A percentile compares a stretch with the other conserved stretches of the same genome.
Conservation (phyloP, 2,888 invertebrate species). For the Leptinotarsa haldemani region DNA sequence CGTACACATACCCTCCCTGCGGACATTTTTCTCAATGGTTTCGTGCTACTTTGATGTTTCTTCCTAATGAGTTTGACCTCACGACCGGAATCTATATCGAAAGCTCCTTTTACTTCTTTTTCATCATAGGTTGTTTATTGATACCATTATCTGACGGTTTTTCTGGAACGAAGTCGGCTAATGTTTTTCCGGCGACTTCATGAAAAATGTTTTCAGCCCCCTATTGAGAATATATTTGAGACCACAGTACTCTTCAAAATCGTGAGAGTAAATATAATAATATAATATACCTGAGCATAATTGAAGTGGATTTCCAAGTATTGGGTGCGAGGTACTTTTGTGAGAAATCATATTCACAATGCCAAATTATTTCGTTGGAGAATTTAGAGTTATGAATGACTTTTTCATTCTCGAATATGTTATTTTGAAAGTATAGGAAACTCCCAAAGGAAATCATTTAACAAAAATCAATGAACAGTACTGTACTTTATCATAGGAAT, state of each 20-base stretch:
- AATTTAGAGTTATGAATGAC: too few species aligned
- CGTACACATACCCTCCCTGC: slow-evolving; percentile 38
- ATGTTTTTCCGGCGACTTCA: slow-evolving; percentile 28
- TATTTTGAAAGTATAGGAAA: too few species aligned
- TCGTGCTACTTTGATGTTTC: slow-evolving; percentile 63
- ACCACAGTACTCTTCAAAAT: background rate
- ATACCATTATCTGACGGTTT: slow-evolving; percentile 34
- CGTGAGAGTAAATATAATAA: background rate
- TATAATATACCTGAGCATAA: too few species aligned
- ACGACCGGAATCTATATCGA: slow-evolving; percentile 61
- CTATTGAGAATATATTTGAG: background rate
- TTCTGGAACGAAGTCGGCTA: slow-evolving; percentile 20
- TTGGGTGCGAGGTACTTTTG: too few species aligned
- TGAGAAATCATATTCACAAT: too few species aligned
- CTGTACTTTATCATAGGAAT: too few species aligned
- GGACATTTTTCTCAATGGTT: slow-evolving; percentile 62
- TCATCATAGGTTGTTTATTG: slow-evolving; percentile 35
- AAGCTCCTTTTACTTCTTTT: slow-evolving; percentile 40
- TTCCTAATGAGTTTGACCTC: slow-evolving; percentile 63
- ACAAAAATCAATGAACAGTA: too few species aligned
- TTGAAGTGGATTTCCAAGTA: too few species aligned
- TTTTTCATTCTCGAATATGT: too few species aligned
- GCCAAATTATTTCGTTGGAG: too few species aligned
- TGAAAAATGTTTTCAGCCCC: slow-evolving; percentile 27
- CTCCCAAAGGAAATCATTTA: too few species aligned